A percentile compares a stretch with the other conserved stretches of the same genome.
Conservation (phyloP, 1,140 invertebrate genomes). For the Rhyacophila brunnea region DNA sequence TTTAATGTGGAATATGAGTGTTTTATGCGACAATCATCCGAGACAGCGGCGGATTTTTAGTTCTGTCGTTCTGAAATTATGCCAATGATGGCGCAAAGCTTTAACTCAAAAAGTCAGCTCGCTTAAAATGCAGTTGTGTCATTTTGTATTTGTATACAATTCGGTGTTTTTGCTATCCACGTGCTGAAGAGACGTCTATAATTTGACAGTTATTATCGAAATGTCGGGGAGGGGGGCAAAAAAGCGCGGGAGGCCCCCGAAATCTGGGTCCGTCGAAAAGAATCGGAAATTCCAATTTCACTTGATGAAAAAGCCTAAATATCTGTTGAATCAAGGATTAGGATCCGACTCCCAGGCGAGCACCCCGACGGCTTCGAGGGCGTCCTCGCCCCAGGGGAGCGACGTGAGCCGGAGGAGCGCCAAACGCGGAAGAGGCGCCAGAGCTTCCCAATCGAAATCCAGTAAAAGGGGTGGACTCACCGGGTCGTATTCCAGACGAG, state of each 20-base stretch:
- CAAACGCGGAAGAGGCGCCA: conserved; percentile 55
- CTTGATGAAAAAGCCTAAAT: conserved; percentile 89
- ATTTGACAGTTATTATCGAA: conserved; percentile 53
- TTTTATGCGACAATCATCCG: conserved; percentile 5
- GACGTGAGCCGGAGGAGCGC: conserved; percentile 68
- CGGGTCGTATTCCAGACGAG: conserved; percentile 59
- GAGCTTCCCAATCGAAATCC: conserved; percentile 53
- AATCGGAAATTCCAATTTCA: conserved; percentile 83
- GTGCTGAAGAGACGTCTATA: conserved; percentile 51
- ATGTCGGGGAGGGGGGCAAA: conserved; percentile 85
- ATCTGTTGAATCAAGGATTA: conserved; percentile 69
- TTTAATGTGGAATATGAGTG: conserved; percentile 6
- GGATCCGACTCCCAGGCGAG: conserved; percentile 69
- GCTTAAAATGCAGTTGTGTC: conserved; percentile 53
- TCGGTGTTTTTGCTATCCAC: conserved; percentile 56
- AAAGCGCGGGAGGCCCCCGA: conserved; percentile 83
- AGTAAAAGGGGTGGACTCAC: conserved; percentile 61
- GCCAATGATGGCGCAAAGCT: conserved; percentile 19
- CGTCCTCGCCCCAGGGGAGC: conserved; percentile 71
- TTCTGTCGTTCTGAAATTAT: conserved; percentile 5
- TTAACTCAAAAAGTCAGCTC: conserved; percentile 37
- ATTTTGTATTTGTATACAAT: conserved; percentile 57
- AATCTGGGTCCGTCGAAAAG: conserved; percentile 79
- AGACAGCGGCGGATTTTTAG: conserved; percentile 8
- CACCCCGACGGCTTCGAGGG: conserved; percentile 74